These are phyloP conservation scores for Drosophila aff. DNA, from an alignment of 1,140 invertebrate species.

Conservation along the genomic window DNA sequence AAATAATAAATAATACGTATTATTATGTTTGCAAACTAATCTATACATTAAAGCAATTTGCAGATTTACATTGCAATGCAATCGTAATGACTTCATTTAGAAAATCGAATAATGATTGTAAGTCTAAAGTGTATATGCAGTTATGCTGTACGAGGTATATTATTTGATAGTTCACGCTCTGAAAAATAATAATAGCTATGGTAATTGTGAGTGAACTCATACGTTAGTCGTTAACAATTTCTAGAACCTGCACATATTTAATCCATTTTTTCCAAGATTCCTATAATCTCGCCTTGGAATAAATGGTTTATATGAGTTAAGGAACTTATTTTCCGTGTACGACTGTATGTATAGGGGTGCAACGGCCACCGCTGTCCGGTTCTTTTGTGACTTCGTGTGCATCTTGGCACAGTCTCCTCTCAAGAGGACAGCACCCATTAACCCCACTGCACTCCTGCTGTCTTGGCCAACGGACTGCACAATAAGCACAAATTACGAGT, in stretches of 20 bases:
- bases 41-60: too few species aligned
- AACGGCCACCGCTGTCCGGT: slow-evolving; percentile 56
- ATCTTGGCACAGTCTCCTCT: slow-evolving; percentile 59
- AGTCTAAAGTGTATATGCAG: too few species aligned
- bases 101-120: too few species aligned
- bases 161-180: too few species aligned
- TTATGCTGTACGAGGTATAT: too few species aligned
- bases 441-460: slow-evolving; percentile 7
- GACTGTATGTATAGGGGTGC: slow-evolving; percentile 13
- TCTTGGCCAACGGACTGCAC: slow-evolving; percentile 55
- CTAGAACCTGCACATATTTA: neutral
- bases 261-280: neutral
- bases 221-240: too few species aligned
- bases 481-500: slow-evolving; percentile 81
- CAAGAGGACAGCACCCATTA: neutral
- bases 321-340: neutral
- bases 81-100: too few species aligned
- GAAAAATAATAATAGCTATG: too few species aligned
- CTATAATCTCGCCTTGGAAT: neutral
- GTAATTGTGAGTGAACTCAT: too few species aligned
- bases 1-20: neutral
- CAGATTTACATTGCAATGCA: too few species aligned
- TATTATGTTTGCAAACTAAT: neutral
- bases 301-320: too few species aligned
- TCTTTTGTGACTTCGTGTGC: slow-evolving; percentile 69